Conservation (phyloP, 2,113 vertebrate genomes). For the Callionymus lyra region DNA sequence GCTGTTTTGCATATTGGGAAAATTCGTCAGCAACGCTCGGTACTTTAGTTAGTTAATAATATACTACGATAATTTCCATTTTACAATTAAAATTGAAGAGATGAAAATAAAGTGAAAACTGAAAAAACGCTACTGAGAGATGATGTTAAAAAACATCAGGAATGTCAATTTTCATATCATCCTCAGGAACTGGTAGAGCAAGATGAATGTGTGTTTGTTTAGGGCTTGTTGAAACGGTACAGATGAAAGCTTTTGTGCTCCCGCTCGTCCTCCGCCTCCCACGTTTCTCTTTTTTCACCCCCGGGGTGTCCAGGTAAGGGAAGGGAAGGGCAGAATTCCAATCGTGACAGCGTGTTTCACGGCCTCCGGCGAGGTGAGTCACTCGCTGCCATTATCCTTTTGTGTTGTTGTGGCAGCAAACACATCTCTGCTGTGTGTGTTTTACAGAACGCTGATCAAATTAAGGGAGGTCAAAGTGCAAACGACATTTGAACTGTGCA, state of each 20-base stretch:
- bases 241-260: background rate
- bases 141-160: too few relatives aligned
- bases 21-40: too few relatives aligned
- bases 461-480: too few relatives aligned
- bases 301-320: constrained; percentile 9
- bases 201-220: background rate
- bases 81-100: too few relatives aligned
- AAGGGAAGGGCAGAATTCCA: constrained; percentile 50
- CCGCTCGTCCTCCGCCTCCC: constrained; percentile 10
- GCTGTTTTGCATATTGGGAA: too few relatives aligned
- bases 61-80: too few relatives aligned
- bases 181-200: too few relatives aligned
- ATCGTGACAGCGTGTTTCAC: constrained; percentile 35
- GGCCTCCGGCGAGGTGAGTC: constrained; percentile 34
- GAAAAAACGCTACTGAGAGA: too few relatives aligned
- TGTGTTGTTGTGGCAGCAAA: constrained; percentile 12
- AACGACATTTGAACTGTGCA: too few relatives aligned
- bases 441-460: background rate
- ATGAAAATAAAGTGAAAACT: too few relatives aligned
- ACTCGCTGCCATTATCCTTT: constrained; percentile 13
- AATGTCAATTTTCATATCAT: too few relatives aligned
- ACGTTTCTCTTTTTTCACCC: constrained; percentile 13
- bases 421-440: constrained; percentile 9
- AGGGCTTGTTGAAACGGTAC: background rate
- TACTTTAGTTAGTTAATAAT: too few relatives aligned